Evolutionary conservation across 1,140 invertebrate species (phyloP).

Genomic region (Mylabris phalerata): DNA sequence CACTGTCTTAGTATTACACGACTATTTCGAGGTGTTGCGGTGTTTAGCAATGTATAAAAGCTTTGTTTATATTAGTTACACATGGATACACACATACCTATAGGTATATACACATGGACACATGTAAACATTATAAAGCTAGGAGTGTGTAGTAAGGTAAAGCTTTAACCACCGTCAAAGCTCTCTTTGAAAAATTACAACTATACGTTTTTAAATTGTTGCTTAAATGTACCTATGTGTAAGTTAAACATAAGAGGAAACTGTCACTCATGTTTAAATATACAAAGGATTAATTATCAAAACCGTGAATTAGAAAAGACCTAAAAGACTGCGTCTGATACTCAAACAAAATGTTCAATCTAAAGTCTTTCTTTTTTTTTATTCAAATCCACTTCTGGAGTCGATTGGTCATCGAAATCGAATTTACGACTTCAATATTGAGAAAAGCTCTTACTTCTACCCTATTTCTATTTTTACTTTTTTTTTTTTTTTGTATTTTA

Average conservation of each 20-base stretch:
- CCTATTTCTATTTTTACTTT: too few species aligned
- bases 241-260: slow-evolving; percentile 18
- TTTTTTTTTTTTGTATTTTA: too few species aligned
- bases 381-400: too few species aligned
- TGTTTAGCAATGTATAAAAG: slow-evolving; percentile 38
- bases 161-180: too few species aligned
- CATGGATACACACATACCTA: slow-evolving; percentile 8
- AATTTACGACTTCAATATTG: slow-evolving; percentile 31
- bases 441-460: slow-evolving; percentile 4
- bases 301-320: too few species aligned
- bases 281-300: too few species aligned
- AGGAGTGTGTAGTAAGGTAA: slow-evolving; percentile 12
- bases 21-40: slow-evolving; percentile 39
- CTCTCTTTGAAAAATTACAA: slow-evolving; percentile 10
- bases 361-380: too few species aligned
- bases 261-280: slow-evolving; percentile 15
- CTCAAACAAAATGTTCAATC: too few species aligned
- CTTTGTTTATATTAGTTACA: slow-evolving; percentile 23
- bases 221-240: slow-evolving; percentile 6
- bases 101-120: background rate
- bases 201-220: background rate
- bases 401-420: slow-evolving; percentile 32
- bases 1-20: slow-evolving; percentile 40
- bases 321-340: too few species aligned
- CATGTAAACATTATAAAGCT: slow-evolving; percentile 12